Evolutionary conservation across 2,113 vertebrate species (phyloP).

Genomic region (Dunckerocampus dactyliophorus): DNA sequence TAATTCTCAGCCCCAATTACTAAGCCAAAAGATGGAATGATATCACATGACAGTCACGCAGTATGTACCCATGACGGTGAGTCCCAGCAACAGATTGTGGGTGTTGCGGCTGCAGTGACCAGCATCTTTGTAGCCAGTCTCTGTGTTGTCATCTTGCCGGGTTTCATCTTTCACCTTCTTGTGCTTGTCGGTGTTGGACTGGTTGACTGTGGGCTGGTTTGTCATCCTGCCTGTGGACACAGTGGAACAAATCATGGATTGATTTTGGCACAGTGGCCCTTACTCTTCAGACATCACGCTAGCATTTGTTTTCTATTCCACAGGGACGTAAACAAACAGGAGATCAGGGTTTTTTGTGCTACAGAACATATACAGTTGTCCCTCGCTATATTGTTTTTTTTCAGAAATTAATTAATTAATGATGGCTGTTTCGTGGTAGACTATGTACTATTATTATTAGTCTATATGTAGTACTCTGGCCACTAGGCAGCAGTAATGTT

Average conservation of each 20-base stretch:
- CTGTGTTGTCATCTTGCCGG: slow-evolving; percentile 55
- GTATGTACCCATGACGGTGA: slow-evolving; percentile 73
- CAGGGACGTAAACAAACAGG: slow-evolving; percentile 14
- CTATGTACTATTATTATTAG: no score
- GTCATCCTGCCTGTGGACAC: slow-evolving; percentile 69
- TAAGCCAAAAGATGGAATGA: not conserved
- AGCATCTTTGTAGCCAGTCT: slow-evolving; percentile 53
- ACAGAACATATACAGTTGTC: no score
- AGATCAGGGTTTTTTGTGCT: no score
- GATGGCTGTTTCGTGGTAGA: no score
- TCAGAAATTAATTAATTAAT: no score
- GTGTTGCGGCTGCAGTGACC: slow-evolving; percentile 70
- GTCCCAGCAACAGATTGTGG: slow-evolving; percentile 72
- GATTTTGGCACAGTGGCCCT: not conserved
- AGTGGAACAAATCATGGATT: not conserved
- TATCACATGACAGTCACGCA: not conserved
- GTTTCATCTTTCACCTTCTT: slow-evolving; percentile 57
- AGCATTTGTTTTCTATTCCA: slow-evolving; percentile 17
- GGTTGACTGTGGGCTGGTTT: slow-evolving; percentile 62
- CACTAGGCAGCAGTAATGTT: no score
- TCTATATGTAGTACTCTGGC: no score
- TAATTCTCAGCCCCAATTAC: not conserved
- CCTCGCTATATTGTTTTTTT: no score
- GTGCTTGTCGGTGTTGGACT: slow-evolving; percentile 55
- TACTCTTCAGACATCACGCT: slow-evolving; percentile 7